Conservation (phyloP, 2,888 invertebrate genomes). For the Mythimna pallens region DNA sequence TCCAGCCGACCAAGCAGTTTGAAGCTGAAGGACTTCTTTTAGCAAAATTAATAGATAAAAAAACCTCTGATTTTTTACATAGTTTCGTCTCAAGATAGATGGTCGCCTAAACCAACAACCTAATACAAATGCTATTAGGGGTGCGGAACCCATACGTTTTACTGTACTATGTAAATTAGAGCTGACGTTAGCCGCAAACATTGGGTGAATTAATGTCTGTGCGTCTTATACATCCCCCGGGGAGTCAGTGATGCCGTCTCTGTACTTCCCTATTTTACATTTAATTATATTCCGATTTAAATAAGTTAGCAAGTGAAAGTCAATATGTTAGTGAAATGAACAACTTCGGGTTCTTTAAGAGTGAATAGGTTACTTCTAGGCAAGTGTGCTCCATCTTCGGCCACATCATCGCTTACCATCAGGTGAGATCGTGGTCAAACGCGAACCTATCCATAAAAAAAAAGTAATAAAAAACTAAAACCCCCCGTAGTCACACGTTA, state of each 20-base stretch:
- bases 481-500: too few species aligned
- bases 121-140: slow-evolving; percentile 76
- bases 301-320: slow-evolving; percentile 31
- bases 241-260: slow-evolving; percentile 63
- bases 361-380: too few species aligned
- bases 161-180: slow-evolving; percentile 81
- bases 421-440: too few species aligned
- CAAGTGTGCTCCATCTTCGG: too few species aligned
- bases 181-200: slow-evolving; percentile 82
- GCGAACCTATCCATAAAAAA: too few species aligned
- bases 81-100: slow-evolving; percentile 37
- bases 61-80: slow-evolving; percentile 1
- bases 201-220: slow-evolving; percentile 82
- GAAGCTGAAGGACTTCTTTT: too few species aligned
- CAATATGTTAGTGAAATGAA: slow-evolving; percentile 27
- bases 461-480: too few species aligned
- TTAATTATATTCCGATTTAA: slow-evolving; percentile 57
- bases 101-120: slow-evolving; percentile 57
- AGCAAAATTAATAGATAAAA: background rate
- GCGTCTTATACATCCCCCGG: slow-evolving; percentile 69
- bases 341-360: too few species aligned
- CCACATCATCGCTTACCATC: too few species aligned
- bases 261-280: slow-evolving; percentile 59
- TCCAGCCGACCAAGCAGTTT: too few species aligned
- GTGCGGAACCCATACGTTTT: slow-evolving; percentile 73